These are phyloP conservation scores for Anguilla megastoma DNA, from an alignment of 2,797 vertebrate species.

Conservation along the genomic window DNA sequence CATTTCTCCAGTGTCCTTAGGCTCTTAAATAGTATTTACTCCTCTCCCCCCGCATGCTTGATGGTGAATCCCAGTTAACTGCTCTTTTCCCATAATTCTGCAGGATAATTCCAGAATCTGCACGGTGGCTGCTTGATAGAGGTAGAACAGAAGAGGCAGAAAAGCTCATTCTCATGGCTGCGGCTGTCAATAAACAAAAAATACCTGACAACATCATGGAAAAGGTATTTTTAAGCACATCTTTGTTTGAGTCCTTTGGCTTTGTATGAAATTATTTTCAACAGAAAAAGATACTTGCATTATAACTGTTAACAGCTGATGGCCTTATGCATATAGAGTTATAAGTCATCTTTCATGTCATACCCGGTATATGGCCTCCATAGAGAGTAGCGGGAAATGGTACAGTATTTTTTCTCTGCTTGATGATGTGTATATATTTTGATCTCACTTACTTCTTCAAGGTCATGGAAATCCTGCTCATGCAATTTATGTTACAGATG, in stretches of 20 bases:
- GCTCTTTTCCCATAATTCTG: slow-evolving; percentile 22
- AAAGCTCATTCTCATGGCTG: slow-evolving; percentile 72
- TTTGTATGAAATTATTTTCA: background rate
- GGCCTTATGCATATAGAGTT: background rate
- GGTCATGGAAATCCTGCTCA: background rate
- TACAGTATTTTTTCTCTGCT: background rate
- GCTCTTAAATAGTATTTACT: too few species aligned
- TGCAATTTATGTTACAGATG: background rate
- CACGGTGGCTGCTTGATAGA: slow-evolving; percentile 76
- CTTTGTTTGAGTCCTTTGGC: background rate
- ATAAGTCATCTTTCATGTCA: background rate
- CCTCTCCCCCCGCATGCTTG: background rate
- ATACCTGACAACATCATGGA: slow-evolving; percentile 67
- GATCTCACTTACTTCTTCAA: background rate
- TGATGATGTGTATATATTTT: background rate
- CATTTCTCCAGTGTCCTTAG: too few species aligned
- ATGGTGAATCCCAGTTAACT: background rate
- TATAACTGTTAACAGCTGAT: background rate
- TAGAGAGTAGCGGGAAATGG: background rate
- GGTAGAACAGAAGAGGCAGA: slow-evolving; percentile 73
- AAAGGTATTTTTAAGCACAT: slow-evolving; percentile 62
- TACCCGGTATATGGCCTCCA: background rate
- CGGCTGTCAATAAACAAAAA: slow-evolving; percentile 68
- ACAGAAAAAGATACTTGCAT: background rate
- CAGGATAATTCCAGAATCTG: slow-evolving; percentile 83